These are phyloP conservation scores for Pelosia muscerda DNA, from an alignment of 2,888 invertebrate species.

Conservation along the genomic window DNA sequence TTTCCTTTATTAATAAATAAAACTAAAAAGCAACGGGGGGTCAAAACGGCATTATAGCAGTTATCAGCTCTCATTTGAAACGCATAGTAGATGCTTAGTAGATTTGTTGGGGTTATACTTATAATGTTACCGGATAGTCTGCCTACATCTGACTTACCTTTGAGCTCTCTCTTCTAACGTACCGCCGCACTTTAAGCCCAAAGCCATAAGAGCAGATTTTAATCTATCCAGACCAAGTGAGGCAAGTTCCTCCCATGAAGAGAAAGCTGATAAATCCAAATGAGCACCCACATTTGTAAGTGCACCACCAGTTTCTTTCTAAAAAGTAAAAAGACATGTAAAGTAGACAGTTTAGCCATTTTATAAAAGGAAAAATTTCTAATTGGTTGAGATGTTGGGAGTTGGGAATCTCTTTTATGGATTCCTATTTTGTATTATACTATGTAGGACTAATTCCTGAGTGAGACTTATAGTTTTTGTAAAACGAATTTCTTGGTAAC, in stretches of 20 bases:
- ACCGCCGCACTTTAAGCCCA: constrained; percentile 99
- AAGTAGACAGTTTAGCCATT: neutral
- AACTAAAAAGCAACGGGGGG: too few species aligned
- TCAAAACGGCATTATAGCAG: too few species aligned
- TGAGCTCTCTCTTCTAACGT: constrained; percentile 99
- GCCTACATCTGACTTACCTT: constrained; percentile 77
- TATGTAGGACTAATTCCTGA: neutral
- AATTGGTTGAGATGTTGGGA: too few species aligned
- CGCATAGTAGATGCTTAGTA: too few species aligned
- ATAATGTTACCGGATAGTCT: neutral
- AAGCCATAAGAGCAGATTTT: constrained; percentile 98
- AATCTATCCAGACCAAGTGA: constrained; percentile 98
- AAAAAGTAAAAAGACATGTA: constrained; percentile 38
- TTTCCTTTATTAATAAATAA: too few species aligned
- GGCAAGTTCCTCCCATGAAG: constrained; percentile 98
- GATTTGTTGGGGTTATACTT: too few species aligned
- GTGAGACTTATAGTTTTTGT: neutral
- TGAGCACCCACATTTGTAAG: constrained; percentile 98
- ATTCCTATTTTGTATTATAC: too few species aligned
- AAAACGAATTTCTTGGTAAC: neutral
- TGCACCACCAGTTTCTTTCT: constrained; percentile 97
- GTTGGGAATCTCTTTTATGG: neutral
- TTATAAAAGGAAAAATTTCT: too few species aligned
- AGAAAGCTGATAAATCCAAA: constrained; percentile 99
- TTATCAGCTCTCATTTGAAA: too few species aligned